Conservation (phyloP, 2,888 invertebrate species). For the Creontiades dilutus region DNA sequence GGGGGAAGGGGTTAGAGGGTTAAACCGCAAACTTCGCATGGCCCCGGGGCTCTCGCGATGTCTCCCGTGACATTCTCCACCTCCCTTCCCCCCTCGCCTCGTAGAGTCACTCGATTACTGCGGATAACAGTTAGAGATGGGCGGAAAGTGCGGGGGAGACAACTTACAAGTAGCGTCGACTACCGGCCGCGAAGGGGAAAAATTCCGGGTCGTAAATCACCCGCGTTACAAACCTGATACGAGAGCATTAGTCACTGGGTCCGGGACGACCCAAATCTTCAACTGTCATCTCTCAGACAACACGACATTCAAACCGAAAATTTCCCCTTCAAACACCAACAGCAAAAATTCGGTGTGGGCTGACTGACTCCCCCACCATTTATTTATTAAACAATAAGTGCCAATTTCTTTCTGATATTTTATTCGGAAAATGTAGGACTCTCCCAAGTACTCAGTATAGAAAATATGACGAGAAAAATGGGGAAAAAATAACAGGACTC, state of each 20-base stretch:
- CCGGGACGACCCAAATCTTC: background rate
- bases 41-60: slow-evolving; percentile 65
- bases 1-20: slow-evolving; percentile 22
- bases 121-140: slow-evolving; percentile 6
- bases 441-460: no score
- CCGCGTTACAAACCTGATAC: slow-evolving; percentile 2
- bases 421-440: no score
- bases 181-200: slow-evolving; percentile 23
- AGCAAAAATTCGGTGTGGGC: no score
- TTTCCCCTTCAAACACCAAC: no score
- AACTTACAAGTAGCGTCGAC: slow-evolving; percentile 11
- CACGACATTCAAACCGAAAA: background rate
- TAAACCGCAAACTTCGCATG: slow-evolving; percentile 67
- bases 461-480: no score
- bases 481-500: no score
- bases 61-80: slow-evolving; percentile 9
- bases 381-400: no score
- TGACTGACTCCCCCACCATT: no score
- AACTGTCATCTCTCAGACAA: background rate
- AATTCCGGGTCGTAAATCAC: slow-evolving; percentile 39
- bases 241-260: slow-evolving; percentile 26
- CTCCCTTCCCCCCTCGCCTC: background rate
- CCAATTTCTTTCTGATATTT: no score
- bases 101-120: slow-evolving; percentile 35
- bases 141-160: background rate